Evolutionary conservation across 37 sponge, comb jelly and placozoan genomes (phyloP).

Genomic region (Crambe crambe): DNA sequence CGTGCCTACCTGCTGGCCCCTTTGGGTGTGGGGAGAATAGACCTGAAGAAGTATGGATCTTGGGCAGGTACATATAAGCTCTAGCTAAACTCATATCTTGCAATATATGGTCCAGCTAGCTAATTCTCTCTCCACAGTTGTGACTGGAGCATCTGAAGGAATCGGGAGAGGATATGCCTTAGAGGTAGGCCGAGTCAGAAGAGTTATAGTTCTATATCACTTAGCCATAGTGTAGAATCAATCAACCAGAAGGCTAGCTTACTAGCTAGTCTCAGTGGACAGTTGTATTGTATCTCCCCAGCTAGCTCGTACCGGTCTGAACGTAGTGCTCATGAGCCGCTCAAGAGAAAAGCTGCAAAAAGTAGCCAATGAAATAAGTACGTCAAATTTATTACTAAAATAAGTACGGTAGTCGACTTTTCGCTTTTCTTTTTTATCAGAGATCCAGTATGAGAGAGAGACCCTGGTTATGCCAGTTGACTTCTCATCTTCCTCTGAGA

Average conservation of each 20-base stretch:
- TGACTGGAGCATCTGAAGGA: background rate
- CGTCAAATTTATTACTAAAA: too few species aligned
- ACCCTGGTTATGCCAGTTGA: slow-evolving; percentile 57
- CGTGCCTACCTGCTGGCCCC: background rate
- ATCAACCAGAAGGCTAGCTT: background rate
- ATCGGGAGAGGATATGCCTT: background rate
- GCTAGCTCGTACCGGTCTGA: slow-evolving; percentile 63
- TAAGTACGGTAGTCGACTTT: too few species aligned
- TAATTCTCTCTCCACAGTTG: background rate
- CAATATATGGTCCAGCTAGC: too few species aligned
- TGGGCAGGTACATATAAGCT: background rate
- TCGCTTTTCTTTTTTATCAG: slow-evolving; percentile 2
- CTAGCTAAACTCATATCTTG: too few species aligned
- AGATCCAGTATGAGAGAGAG: slow-evolving; percentile 42
- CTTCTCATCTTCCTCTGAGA: slow-evolving; percentile 48
- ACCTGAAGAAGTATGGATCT: background rate
- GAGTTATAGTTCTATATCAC: too few species aligned
- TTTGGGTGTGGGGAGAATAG: background rate
- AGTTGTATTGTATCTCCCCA: slow-evolving; percentile 1
- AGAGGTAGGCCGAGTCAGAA: background rate
- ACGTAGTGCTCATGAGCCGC: slow-evolving; percentile 67
- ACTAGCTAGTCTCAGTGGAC: background rate
- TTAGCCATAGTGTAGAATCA: background rate
- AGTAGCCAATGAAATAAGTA: slow-evolving; percentile 58
- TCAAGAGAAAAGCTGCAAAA: slow-evolving; percentile 53